These are phyloP conservation scores for Aricia artaxerxes DNA, from an alignment of 2,888 invertebrate genomes.

Conservation along the genomic window DNA sequence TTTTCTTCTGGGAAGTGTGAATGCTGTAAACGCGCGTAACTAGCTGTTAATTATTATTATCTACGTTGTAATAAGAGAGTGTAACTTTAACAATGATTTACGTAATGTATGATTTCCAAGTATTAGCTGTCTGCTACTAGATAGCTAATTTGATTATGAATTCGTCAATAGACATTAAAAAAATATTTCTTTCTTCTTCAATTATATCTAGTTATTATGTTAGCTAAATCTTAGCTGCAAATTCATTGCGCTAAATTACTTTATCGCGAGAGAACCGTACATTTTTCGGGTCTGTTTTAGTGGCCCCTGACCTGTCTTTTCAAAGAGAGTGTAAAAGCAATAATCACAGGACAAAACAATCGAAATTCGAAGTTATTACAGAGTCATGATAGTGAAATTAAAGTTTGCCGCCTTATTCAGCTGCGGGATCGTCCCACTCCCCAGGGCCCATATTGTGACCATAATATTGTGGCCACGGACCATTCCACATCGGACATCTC, in stretches of 20 bases:
- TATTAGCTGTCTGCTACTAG: neutral
- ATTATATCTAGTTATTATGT: no score
- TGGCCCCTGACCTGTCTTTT: no score
- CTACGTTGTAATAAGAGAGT: neutral
- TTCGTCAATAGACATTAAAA: neutral
- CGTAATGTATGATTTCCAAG: neutral
- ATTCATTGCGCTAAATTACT: no score
- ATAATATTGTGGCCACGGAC: neutral
- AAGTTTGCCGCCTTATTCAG: no score
- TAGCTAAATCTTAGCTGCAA: no score
- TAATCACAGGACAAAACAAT: no score
- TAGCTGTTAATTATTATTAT: neutral
- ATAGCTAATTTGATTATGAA: neutral
- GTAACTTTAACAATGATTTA: neutral
- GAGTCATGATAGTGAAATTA: no score
- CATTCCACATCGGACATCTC: neutral
- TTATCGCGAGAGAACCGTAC: no score
- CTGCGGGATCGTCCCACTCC: neutral
- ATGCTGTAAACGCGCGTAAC: neutral
- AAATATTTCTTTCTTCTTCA: no score
- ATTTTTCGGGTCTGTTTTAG: no score
- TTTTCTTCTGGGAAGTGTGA: constrained; percentile 1
- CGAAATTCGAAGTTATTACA: neutral
- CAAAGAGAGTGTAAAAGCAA: no score
- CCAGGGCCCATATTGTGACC: neutral